phyloP scores from a whole-genome alignment of 2,113 vertebrate species.

The pig (Sus scrofa) region T2T-Sscrofa CM000817.6:66634001-66634500 shows the following conservation, averaged over 20 bases:
- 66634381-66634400: constrained; percentile 29
- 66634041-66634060: no score
- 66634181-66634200: not conserved
- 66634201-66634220: not conserved
- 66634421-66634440: not conserved
- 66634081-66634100: no score
- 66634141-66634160: no score
- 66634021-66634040: no score
- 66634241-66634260: not conserved
- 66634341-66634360: not conserved
- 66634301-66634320: not conserved
- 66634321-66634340: not conserved
- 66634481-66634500: not conserved
- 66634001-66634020: no score
- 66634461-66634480: not conserved
- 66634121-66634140: no score
- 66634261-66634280: not conserved
- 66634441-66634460: not conserved
- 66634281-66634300: not conserved
- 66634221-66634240: constrained; percentile 31
- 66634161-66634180: fast-evolving
- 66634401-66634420: not conserved
- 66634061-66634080: no score
- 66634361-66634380: not conserved
- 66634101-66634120: no score